Evolutionary conservation across 2,797 vertebrate genomes (phyloP).

Genomic region (Halcyon badia): DNA sequence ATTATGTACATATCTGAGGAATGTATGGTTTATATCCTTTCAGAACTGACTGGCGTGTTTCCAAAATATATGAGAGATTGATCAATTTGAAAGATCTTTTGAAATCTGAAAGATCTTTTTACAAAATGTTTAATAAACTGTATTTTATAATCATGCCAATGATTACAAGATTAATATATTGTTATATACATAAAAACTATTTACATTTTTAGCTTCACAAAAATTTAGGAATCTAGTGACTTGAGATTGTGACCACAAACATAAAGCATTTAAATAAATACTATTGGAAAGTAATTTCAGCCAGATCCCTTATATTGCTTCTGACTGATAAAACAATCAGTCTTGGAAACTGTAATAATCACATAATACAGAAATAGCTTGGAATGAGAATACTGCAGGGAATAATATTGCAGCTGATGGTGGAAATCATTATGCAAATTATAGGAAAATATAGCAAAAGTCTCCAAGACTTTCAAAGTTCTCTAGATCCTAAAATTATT

Average conservation of each 20-base stretch:
- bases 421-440: conserved; percentile 1
- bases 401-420: background rate
- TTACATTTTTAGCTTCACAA: background rate
- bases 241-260: background rate
- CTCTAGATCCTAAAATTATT: background rate
- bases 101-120: background rate
- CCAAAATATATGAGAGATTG: background rate
- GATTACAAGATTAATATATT: background rate
- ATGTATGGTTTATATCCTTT: background rate
- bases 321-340: conserved; percentile 4
- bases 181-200: background rate
- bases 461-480: background rate
- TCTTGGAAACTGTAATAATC: conserved; percentile 22
- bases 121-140: background rate
- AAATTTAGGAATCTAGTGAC: background rate
- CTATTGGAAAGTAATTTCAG: background rate
- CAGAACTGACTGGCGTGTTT: background rate
- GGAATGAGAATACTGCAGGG: background rate
- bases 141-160: background rate
- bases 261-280: conserved; percentile 10
- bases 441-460: background rate
- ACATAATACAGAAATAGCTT: background rate
- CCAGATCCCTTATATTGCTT: background rate
- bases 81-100: conserved; percentile 27
- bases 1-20: background rate